A percentile compares a stretch with the other conserved stretches of the same genome.
phyloP scores from a whole-genome alignment of 2,888 invertebrate genomes.

The Ptychoptera albimana region DNA sequence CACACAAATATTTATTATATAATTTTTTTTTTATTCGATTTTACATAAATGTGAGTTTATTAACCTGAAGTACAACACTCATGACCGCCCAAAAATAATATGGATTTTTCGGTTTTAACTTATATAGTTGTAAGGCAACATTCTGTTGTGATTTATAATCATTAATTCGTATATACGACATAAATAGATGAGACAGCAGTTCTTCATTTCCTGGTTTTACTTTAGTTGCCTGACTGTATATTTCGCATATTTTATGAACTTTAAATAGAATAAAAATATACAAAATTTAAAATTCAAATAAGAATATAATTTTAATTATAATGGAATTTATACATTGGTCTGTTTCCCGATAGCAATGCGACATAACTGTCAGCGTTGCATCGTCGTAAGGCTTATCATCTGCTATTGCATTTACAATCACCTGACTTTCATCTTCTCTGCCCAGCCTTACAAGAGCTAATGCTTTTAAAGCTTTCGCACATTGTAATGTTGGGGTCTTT shows the following conservation, averaged over 20 bases:
- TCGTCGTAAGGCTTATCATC: conserved; percentile 77
- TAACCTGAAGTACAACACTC: conserved; percentile 87
- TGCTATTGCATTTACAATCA: conserved; percentile 59
- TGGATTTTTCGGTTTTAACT: conserved; percentile 81
- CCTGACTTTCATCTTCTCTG: conserved; percentile 60
- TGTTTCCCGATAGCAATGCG: conserved; percentile 85
- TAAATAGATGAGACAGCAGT: conserved; percentile 83
- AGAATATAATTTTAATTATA: conserved; percentile 11
- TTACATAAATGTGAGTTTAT: background rate
- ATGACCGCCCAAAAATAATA: conserved; percentile 98
- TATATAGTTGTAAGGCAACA: conserved; percentile 79
- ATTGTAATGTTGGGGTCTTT: conserved; percentile 76
- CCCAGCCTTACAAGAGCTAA: conserved; percentile 80
- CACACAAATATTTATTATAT: background rate
- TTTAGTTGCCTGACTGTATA: conserved; percentile 81
- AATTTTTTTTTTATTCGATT: no score
- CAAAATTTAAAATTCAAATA: no score
- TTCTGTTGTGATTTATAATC: conserved; percentile 84
- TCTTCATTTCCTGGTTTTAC: conserved; percentile 81
- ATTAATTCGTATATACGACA: conserved; percentile 82
- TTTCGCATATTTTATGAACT: conserved; percentile 78
- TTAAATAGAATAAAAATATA: conserved; percentile 15
- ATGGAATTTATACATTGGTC: conserved; percentile 83
- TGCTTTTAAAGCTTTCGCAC: conserved; percentile 86
- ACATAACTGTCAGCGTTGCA: conserved; percentile 86